Percentiles rank a stretch among this genome's conserved stretches.
phyloP scores from a whole-genome alignment of 1,140 invertebrate species.

The Drosophila ananassae region DNA sequence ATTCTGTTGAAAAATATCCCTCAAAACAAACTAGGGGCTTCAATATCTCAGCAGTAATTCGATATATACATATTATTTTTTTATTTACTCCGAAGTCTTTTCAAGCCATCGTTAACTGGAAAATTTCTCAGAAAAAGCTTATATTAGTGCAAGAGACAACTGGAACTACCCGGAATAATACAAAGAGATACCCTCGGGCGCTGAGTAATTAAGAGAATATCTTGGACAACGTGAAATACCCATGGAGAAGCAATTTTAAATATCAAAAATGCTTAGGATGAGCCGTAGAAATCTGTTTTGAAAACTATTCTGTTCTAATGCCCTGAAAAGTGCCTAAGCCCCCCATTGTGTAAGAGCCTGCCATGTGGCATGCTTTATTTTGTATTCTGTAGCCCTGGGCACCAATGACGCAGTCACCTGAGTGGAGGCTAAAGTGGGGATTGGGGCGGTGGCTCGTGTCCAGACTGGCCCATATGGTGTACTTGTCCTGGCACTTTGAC shows the following conservation, averaged over 20 bases:
- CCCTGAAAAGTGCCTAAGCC: slow-evolving; percentile 17
- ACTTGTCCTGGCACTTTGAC: slow-evolving; percentile 31
- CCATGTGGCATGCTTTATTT: slow-evolving; percentile 39
- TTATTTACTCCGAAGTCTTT: too few relatives aligned
- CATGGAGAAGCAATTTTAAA: neutral
- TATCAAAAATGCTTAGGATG: neutral
- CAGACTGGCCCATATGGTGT: slow-evolving; percentile 44
- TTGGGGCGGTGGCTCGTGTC: neutral
- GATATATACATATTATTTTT: too few relatives aligned
- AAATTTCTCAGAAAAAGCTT: neutral
- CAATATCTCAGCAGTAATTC: too few relatives aligned
- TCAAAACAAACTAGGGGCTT: too few relatives aligned
- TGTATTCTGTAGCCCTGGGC: slow-evolving; percentile 9
- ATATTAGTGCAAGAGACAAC: slow-evolving; percentile 8
- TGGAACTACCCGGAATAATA: slow-evolving; percentile 1
- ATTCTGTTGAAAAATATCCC: too few relatives aligned
- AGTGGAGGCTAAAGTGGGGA: neutral
- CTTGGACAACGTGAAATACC: neutral
- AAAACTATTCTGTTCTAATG: slow-evolving; percentile 28
- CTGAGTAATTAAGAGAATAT: slow-evolving; percentile 34
- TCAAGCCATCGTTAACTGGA: neutral
- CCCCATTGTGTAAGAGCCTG: slow-evolving; percentile 25
- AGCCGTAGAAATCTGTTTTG: slow-evolving; percentile 1
- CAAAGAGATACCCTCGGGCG: neutral
- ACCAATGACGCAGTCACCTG: slow-evolving; percentile 39